These are phyloP conservation scores for Aphaenogaster rudis DNA, from an alignment of 1,140 invertebrate species.

Conservation along the genomic window DNA sequence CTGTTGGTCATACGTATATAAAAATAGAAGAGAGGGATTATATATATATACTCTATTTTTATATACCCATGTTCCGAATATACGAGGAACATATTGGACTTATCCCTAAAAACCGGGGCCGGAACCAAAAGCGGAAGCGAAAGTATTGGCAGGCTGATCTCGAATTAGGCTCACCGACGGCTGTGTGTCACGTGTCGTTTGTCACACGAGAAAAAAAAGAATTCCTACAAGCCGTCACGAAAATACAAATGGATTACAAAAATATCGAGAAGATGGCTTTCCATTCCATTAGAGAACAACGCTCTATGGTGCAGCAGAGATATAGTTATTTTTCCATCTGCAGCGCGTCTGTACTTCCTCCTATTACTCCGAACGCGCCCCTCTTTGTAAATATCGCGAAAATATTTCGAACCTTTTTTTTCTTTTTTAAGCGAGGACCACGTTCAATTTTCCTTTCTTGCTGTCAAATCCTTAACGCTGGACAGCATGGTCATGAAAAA, in stretches of 20 bases:
- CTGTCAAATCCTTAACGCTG: not conserved
- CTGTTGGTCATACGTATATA: not conserved
- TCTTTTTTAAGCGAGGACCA: not conserved
- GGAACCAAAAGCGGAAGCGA: constrained; percentile 38
- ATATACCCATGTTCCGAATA: not conserved
- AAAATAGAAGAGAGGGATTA: not conserved
- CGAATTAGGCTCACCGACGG: constrained; percentile 27
- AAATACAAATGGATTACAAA: constrained; percentile 46
- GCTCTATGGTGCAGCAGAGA: not conserved
- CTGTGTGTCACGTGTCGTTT: constrained; percentile 43
- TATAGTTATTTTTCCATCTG: not conserved
- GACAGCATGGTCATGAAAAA: too few species aligned
- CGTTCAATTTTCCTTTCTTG: not conserved
- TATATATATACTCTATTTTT: not conserved
- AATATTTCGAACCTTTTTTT: not conserved
- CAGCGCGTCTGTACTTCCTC: not conserved
- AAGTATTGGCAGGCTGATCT: constrained; percentile 62
- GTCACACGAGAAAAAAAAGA: constrained; percentile 35
- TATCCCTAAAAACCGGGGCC: constrained; percentile 9
- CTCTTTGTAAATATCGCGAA: not conserved
- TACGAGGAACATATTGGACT: not conserved
- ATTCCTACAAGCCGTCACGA: constrained; percentile 4
- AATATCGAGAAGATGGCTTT: constrained; percentile 57
- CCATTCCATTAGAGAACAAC: not conserved
- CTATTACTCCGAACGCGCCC: not conserved